phyloP scores from a whole-genome alignment of 2,888 invertebrate species.

The Drosophila multiciliata region DNA sequence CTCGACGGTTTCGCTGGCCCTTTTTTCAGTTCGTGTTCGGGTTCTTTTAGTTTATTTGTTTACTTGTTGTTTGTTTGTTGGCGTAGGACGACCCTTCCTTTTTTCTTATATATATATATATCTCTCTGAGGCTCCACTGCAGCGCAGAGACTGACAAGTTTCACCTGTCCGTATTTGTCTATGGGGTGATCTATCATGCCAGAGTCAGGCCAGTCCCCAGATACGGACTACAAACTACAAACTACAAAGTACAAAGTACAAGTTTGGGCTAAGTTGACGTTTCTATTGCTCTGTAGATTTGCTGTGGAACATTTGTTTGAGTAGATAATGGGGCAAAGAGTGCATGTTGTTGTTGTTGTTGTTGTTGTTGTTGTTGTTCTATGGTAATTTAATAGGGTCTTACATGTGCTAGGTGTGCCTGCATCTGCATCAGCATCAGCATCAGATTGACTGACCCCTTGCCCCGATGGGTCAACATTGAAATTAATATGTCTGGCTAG shows the following conservation, averaged over 20 bases:
- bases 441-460: slow-evolving; percentile 60
- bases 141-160: slow-evolving; percentile 75
- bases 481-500: slow-evolving; percentile 59
- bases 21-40: slow-evolving; percentile 28
- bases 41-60: slow-evolving; percentile 46
- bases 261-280: slow-evolving; percentile 62
- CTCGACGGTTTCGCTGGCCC: slow-evolving; percentile 28
- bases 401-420: slow-evolving; percentile 55
- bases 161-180: slow-evolving; percentile 80
- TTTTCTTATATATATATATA: not conserved
- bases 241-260: no score
- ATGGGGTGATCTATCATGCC: slow-evolving; percentile 79
- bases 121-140: slow-evolving; percentile 28
- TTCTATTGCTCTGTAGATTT: slow-evolving; percentile 74
- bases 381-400: slow-evolving; percentile 72
- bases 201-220: slow-evolving; percentile 32
- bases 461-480: slow-evolving; percentile 40
- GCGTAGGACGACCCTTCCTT: slow-evolving; percentile 70
- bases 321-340: slow-evolving; percentile 69
- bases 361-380: slow-evolving; percentile 26
- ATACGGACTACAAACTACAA: slow-evolving; percentile 20
- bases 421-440: slow-evolving; percentile 3
- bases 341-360: slow-evolving; percentile 20
- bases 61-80: slow-evolving; percentile 54
- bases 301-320: slow-evolving; percentile 77